Percentiles rank a stretch among this genome's conserved stretches.
Evolutionary conservation across 2,113 vertebrate species (phyloP).

Genomic region (Paramisgurnus dabryanus): DNA sequence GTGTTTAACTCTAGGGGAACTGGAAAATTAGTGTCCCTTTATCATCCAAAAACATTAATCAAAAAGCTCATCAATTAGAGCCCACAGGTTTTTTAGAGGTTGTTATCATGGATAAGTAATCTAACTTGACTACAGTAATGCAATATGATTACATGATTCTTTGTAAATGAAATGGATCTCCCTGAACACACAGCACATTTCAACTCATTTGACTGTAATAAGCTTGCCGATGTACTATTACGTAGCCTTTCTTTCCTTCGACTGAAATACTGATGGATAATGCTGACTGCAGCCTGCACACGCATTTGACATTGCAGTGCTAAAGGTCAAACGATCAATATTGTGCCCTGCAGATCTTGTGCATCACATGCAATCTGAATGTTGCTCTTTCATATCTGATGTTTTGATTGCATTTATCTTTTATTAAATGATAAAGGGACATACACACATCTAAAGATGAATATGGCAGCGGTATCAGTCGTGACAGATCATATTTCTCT

Average conservation of each 20-base stretch:
- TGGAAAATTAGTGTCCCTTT: no score
- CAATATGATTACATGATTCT: no score
- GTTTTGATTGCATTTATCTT: constrained; percentile 35
- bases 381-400: constrained; percentile 3
- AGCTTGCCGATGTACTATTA: neutral
- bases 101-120: no score
- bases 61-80: no score
- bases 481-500: constrained; percentile 44
- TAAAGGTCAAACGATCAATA: constrained; percentile 56
- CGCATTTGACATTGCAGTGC: constrained; percentile 39
- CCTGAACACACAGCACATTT: neutral
- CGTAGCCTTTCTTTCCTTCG: constrained; percentile 6
- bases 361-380: constrained; percentile 13
- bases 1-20: no score
- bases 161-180: neutral
- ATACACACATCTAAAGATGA: constrained; percentile 37
- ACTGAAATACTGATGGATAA: constrained; percentile 35
- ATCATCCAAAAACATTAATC: no score
- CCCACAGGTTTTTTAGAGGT: no score
- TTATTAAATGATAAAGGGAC: constrained; percentile 17
- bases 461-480: constrained; percentile 35
- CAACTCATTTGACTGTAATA: neutral
- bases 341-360: constrained; percentile 4
- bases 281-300: constrained; percentile 38
- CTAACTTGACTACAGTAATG: neutral